Evolutionary conservation across 23 tunicate species (phyloP), one percentile per base, ranked within the genome.

Genomic region (Styela plicata): DNA sequence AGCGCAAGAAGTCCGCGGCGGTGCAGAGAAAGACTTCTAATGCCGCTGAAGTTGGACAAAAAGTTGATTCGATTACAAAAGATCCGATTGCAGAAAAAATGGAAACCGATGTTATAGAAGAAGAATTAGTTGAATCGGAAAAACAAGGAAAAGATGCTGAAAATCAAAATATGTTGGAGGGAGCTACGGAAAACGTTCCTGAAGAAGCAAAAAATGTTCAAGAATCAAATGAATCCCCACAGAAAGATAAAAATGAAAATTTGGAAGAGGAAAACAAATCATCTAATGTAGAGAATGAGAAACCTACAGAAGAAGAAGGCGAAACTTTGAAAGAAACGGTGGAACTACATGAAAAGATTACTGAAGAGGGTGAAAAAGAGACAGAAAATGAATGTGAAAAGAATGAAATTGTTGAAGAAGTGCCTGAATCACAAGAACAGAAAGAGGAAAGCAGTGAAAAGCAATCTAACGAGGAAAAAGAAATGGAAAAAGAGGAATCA

Each of bases 1-100:
- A 90, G 69, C 62, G 96, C 80, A 85, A 71, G 29, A 71, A 71
- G 34, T 32, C 37, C 31, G 7, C 70, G 31, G 70, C 31, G 7
- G 31, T 18, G 17, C 70, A 66, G 17, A 66, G 17, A 66, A 66
- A 66, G 70, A 18, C 18, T 18, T 18, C 31, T 66, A 44, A 5
- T 44, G 57, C 13, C 57, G 13, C 57, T 44, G 57, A 44, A 44
- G 57, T 13, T 5, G 57, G 13, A 44, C 57, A 44, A 44, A 44
- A 44, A 44, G 7, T 13, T 44, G 57, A 44, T 5, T 13, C 7
- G 13, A 44, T 44, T 13, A 44, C 13, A 44, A 13, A 44, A 44
- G 57, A 44, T 7, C 10, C 57, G 10, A 44, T 5, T 5, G 13
- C 57, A 13, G 57, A 44, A 44, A 44, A 44, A 44, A 44, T 44